phyloP scores from a whole-genome alignment of 1,140 invertebrate species.

The Cyclargus thomasi region DNA sequence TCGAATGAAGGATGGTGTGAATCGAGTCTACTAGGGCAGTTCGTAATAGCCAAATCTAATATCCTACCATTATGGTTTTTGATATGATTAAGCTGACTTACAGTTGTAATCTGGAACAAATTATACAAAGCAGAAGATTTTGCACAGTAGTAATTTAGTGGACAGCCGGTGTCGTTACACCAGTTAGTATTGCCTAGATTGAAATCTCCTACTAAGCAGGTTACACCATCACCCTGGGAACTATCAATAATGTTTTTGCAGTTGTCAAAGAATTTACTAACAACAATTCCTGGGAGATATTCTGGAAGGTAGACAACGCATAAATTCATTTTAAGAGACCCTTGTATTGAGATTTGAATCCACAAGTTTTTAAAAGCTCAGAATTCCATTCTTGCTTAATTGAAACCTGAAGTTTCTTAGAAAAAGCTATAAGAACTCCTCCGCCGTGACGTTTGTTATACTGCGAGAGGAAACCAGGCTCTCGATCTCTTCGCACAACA shows the following conservation, averaged over 20 bases:
- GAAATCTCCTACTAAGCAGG: too few species aligned
- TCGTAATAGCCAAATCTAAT: background rate
- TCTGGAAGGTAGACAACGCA: constrained; percentile 8
- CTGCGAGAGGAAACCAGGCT: background rate
- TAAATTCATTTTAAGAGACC: background rate
- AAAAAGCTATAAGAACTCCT: constrained; percentile 4
- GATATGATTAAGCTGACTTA: background rate
- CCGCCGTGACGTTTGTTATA: constrained; percentile 6
- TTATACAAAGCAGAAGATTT: background rate
- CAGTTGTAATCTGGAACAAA: background rate
- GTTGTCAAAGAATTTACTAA: background rate
- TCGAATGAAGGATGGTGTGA: background rate
- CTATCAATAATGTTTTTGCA: too few species aligned
- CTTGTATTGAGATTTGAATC: background rate
- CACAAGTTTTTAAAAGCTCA: background rate
- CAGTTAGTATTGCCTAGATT: background rate
- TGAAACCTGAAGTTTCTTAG: background rate
- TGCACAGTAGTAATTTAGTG: background rate
- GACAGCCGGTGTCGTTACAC: background rate
- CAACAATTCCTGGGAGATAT: background rate
- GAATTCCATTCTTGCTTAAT: background rate
- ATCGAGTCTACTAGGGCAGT: background rate
- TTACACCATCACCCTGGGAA: too few species aligned
- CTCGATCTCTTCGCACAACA: constrained; percentile 7
- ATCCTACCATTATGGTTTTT: background rate